Evolutionary conservation across 2,113 vertebrate species (phyloP), one percentile per base, ranked within the genome.

Genomic region (Verasper variegatus): DNA sequence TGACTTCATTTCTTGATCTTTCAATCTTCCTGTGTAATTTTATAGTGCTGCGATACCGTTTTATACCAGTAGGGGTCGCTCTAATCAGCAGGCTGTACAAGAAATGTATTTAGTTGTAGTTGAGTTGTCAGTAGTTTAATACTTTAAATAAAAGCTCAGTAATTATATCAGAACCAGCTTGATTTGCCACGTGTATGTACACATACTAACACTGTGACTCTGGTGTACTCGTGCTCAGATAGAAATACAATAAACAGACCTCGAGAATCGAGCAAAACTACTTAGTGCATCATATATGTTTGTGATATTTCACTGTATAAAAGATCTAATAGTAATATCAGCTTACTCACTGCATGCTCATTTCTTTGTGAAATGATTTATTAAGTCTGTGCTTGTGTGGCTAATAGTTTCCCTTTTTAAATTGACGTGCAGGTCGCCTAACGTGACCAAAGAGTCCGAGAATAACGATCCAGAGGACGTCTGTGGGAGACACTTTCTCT

Each of bases 401-500:
- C 14, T 37, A 20, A 4, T 26, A 13, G 18, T 64, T 24, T 40
- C 5, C 24, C 17, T 49, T 27, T 60, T 20, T 66, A n/a, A 45
- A 45, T 54, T 54, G 26, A 42, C 27, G 1, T 66, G 23, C n/a
- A 92, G 88, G 55, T 86, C 54, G 21, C 75, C 78, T 5, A 51
- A 81, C 17, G 40, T 74, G 70, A 56, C 75, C 79, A 89, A 70
- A 88, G 82, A 87, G 54, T 58, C 58, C 58, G 63, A 68, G 26
- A 81, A 52, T 27, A 31, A 31, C 6, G 31, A 64, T 11, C 63
- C 47, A 9, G 77, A 83, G 40, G 85, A 91, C 57, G 21, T 75
- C 55, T 52, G 27, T 59, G 86, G 87, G 42, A 89, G 70, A 15
- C 87, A 73, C 84, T 89, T 92, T 62, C 69, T 87, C 15, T 92